Base-by-base conservation (phyloP, 2,113 vertebrate species). In the Macquaria australasica region DNA sequence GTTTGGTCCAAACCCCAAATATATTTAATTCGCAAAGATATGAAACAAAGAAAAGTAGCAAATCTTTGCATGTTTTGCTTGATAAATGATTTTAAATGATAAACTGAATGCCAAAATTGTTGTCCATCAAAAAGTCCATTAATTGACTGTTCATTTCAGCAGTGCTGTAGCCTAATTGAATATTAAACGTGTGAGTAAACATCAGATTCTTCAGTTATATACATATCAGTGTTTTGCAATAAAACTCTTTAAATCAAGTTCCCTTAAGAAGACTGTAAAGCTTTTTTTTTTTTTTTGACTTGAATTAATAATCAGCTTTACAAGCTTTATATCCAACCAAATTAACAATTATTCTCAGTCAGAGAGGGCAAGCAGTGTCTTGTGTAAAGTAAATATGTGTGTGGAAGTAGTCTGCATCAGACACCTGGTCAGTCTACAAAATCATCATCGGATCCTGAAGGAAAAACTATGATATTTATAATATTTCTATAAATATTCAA, bases 321-420 rank as follows among this genome's bases (percentile, higher is more conserved):
- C 73, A 39, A 18, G 60, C 67, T 75, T 81, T 34, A 81, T 23
- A 91, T 92, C 62, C 76, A 81, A 69, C 39, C 56, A 73, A 59
- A 79, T 88, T 43, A 82, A 80, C 63, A 55, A 55, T 83, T 82
- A 90, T 82, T 83, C 58, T 68, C 58, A 81, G 73, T 28, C 77
- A 79, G 39, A 23, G 10, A 48, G 82, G 82, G 59, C 83, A 89
- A n/a, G 83, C 80, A 48, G 67, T 3, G 84, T 85, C 91, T 85
- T 90, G 91, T 79, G 79, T 11, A 50, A 6, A 48, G 51, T 37
- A 7, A 15, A 16, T 25, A 3, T 16, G 28, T 43, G 50, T 53
- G 28, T 31, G 62, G 31, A 28, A 8, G 18, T 6, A 25, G 37
- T 76, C 55, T 81, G 77, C 50, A 43, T 7, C 4, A 5, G 31